Conservation (phyloP, 1,140 invertebrate genomes). For the Drosophila ohnishii region DNA sequence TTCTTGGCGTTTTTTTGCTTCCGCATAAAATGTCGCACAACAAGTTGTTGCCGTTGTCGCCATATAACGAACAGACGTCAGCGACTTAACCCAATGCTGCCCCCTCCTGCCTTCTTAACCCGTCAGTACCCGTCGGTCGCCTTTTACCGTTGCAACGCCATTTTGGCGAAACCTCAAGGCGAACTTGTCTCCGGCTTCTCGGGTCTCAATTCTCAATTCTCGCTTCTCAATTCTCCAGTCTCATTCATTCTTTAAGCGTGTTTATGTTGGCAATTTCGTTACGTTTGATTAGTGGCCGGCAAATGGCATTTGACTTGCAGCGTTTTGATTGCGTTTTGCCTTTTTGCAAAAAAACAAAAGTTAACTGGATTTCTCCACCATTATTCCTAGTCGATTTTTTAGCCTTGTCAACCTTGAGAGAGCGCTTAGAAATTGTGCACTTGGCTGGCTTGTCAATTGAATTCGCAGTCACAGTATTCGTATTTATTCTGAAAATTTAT, state of each 20-base stretch:
- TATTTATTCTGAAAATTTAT: constrained; percentile 65
- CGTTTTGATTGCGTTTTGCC: constrained; percentile 66
- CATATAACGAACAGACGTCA: constrained; percentile 35
- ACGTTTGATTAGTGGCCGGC: constrained; percentile 79
- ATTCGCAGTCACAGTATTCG: constrained; percentile 13
- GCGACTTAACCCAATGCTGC: constrained; percentile 26
- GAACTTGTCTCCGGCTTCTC: constrained; percentile 60
- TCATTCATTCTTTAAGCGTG: constrained; percentile 72
- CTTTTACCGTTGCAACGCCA: constrained; percentile 77
- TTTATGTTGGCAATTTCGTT: constrained; percentile 77
- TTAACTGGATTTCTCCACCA: constrained; percentile 69
- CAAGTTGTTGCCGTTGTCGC: constrained; percentile 55
- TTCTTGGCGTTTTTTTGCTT: constrained; percentile 58
- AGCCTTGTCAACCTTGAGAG: constrained; percentile 66
- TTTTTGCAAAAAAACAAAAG: constrained; percentile 18
- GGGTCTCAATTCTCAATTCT: not conserved
- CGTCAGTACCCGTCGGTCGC: constrained; percentile 4
- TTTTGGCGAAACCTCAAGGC: constrained; percentile 78
- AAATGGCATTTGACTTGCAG: constrained; percentile 76
- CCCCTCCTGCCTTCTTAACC: not conserved
- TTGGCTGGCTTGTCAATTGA: constrained; percentile 67
- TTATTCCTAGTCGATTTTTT: constrained; percentile 33
- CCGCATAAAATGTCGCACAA: constrained; percentile 68
- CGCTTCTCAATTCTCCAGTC: constrained; percentile 20
- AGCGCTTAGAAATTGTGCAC: constrained; percentile 71